Conservation (phyloP, 1,140 invertebrate species). For the Bicyclus anynana region DNA sequence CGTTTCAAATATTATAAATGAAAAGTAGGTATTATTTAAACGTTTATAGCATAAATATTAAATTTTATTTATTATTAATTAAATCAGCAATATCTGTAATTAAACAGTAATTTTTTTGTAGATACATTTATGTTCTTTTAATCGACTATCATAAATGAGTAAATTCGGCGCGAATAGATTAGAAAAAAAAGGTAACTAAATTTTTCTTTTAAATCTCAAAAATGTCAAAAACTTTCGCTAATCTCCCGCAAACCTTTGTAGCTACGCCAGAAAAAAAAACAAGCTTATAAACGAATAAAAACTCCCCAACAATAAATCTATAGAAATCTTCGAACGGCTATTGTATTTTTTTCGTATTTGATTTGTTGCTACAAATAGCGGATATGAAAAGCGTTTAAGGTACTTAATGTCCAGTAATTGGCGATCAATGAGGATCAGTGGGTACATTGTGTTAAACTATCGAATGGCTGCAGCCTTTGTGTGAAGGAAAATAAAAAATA, state of each 20-base stretch:
- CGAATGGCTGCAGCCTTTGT: constrained; percentile 57
- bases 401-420: constrained; percentile 77
- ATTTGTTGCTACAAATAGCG: constrained; percentile 74
- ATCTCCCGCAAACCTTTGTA: constrained; percentile 53
- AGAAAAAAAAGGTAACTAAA: too few relatives aligned
- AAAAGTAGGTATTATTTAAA: too few relatives aligned
- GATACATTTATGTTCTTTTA: too few relatives aligned
- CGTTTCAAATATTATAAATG: too few relatives aligned
- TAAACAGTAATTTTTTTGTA: too few relatives aligned
- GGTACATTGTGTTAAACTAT: constrained; percentile 72
- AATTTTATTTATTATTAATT: too few relatives aligned
- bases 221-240: constrained; percentile 18
- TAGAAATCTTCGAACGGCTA: constrained; percentile 61
- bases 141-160: too few relatives aligned
- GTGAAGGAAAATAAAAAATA: constrained; percentile 54
- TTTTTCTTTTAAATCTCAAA: too few relatives aligned
- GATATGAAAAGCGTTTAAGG: constrained; percentile 71
- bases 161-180: too few relatives aligned
- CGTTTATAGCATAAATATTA: too few relatives aligned
- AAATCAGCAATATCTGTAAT: too few relatives aligned
- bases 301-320: constrained; percentile 53
- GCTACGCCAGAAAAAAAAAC: constrained; percentile 45
- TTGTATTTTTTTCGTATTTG: constrained; percentile 69
- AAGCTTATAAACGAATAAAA: constrained; percentile 62
- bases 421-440: constrained; percentile 77